phyloP scores from a whole-genome alignment of 2,888 invertebrate species.

The Polyommatus icarus region DNA sequence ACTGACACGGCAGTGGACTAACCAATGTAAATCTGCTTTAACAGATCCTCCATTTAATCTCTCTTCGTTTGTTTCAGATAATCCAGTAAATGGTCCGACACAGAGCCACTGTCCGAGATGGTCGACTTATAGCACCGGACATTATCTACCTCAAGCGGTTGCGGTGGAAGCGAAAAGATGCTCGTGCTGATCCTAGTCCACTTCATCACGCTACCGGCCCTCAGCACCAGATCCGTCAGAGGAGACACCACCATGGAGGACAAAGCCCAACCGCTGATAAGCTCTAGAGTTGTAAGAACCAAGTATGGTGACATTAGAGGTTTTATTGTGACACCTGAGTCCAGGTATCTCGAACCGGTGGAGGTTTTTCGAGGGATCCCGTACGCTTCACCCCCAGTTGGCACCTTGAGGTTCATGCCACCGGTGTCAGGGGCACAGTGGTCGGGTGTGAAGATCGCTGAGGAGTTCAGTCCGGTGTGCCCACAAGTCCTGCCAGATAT shows the following conservation, averaged over 20 bases:
- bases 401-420: slow-evolving; percentile 96
- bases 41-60: too few relatives aligned
- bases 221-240: slow-evolving; percentile 67
- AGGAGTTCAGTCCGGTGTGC: slow-evolving; percentile 93
- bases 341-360: slow-evolving; percentile 91
- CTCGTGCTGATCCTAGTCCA: slow-evolving; percentile 68
- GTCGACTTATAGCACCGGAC: slow-evolving; percentile 70
- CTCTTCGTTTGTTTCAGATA: slow-evolving; percentile 64
- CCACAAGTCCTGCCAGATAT: slow-evolving; percentile 94
- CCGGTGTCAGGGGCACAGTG: slow-evolving; percentile 96
- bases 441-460: slow-evolving; percentile 93
- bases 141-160: slow-evolving; percentile 59
- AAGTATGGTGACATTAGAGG: slow-evolving; percentile 94
- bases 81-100: slow-evolving; percentile 60
- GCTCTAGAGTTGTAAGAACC: slow-evolving; percentile 91
- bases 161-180: slow-evolving; percentile 70
- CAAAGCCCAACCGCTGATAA: slow-evolving; percentile 79
- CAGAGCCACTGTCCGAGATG: slow-evolving; percentile 59
- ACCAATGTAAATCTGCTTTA: too few relatives aligned
- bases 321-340: slow-evolving; percentile 90
- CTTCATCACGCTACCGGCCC: slow-evolving; percentile 75
- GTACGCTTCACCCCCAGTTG: slow-evolving; percentile 95
- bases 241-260: slow-evolving; percentile 77
- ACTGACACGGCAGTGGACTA: too few relatives aligned
- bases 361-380: slow-evolving; percentile 96